Evolutionary conservation across 2,888 invertebrate genomes (phyloP).

Genomic region (Beris morrisii): DNA sequence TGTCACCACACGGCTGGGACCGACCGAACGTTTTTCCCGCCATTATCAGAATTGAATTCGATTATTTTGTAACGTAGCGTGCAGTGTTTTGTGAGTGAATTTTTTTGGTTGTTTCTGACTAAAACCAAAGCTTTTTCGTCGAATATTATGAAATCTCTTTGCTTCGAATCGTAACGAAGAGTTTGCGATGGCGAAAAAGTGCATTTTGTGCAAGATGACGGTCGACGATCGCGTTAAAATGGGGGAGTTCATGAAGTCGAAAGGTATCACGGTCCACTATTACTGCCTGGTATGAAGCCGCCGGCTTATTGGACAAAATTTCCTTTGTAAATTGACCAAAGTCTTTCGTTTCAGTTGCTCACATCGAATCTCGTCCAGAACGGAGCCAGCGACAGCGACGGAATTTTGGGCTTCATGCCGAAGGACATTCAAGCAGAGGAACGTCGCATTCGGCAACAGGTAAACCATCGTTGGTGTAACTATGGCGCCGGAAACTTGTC

Average conservation of each 20-base stretch:
- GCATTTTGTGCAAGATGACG: constrained; percentile 60
- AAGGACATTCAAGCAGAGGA: constrained; percentile 70
- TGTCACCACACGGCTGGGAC: too few relatives aligned
- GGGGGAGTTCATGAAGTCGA: constrained; percentile 61
- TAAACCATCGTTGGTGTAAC: constrained; percentile 50
- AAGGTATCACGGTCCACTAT: constrained; percentile 68
- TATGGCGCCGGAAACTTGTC: too few relatives aligned
- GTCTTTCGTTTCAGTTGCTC: constrained; percentile 61
- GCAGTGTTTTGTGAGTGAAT: too few relatives aligned
- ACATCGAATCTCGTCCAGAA: constrained; percentile 71
- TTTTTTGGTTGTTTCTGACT: too few relatives aligned
- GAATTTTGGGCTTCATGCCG: constrained; percentile 72
- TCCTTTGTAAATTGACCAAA: background rate
- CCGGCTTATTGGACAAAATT: background rate
- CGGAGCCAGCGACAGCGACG: constrained; percentile 65
- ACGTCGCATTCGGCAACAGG: constrained; percentile 65
- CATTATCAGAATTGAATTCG: too few relatives aligned
- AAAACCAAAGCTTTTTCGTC: too few relatives aligned
- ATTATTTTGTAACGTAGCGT: too few relatives aligned
- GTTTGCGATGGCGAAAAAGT: constrained; percentile 42
- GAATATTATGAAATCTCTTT: too few relatives aligned
- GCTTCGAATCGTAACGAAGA: too few relatives aligned
- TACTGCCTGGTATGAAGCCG: constrained; percentile 69
- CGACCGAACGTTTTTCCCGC: too few relatives aligned
- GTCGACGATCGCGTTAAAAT: constrained; percentile 61